These are phyloP conservation scores for Riparia riparia DNA, from an alignment of 2,113 vertebrate species.

Conservation along the genomic window DNA sequence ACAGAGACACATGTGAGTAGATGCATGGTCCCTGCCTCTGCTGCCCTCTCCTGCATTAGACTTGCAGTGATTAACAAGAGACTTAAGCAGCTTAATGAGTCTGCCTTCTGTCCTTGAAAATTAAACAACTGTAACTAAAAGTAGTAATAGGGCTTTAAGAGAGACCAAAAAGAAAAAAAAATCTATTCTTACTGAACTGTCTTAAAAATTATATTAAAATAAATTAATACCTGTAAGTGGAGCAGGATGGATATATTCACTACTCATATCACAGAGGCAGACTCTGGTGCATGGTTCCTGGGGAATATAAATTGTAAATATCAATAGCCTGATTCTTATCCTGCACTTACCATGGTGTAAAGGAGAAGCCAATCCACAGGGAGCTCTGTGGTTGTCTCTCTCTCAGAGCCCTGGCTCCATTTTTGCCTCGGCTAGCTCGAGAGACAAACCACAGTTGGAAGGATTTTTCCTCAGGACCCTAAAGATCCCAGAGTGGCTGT, in stretches of 20 bases:
- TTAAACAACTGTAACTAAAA: neutral
- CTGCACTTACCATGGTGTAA: neutral
- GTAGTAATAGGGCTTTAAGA: neutral
- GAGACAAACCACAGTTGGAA: too few species aligned
- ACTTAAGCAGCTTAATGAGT: neutral
- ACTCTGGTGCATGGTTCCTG: neutral
- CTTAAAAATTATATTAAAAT: neutral
- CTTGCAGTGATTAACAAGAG: neutral
- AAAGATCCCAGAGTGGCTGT: too few species aligned
- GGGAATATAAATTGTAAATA: neutral
- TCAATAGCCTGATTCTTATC: neutral
- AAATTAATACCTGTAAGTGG: neutral
- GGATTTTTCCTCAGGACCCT: too few species aligned
- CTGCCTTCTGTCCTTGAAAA: slow-evolving; percentile 1
- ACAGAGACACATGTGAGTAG: neutral
- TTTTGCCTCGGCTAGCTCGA: too few species aligned
- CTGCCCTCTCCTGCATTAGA: neutral
- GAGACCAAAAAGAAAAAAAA: neutral
- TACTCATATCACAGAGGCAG: neutral
- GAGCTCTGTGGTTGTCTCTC: neutral
- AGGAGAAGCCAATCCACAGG: neutral
- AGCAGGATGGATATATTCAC: neutral
- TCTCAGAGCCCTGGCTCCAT: too few species aligned
- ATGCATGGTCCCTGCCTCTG: neutral
- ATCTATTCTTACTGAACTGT: neutral